These are phyloP conservation scores for Falco biarmicus DNA, from an alignment of 2,797 vertebrate species.

Conservation along the genomic window DNA sequence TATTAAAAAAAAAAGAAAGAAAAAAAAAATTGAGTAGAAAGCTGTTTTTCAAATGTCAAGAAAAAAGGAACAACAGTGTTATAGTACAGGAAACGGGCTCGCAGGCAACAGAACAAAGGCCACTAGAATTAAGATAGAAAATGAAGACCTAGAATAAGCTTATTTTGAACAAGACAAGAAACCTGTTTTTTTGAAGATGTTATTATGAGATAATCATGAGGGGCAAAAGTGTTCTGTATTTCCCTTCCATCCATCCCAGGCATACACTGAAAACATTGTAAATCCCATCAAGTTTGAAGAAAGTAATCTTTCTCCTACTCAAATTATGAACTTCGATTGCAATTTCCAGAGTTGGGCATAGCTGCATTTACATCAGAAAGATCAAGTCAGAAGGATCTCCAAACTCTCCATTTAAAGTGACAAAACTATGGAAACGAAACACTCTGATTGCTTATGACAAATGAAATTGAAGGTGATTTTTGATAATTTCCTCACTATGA, in stretches of 20 bases:
- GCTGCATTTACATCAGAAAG: not conserved
- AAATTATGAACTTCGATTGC: not conserved
- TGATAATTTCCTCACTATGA: not conserved
- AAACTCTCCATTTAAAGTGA: not conserved
- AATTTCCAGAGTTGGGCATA: not conserved
- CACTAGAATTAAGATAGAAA: not conserved
- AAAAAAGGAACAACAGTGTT: not conserved
- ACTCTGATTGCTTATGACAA: not conserved
- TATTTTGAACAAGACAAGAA: not conserved
- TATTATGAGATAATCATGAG: not conserved
- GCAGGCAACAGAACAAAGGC: not conserved
- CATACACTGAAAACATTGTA: not conserved
- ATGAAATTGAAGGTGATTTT: not conserved
- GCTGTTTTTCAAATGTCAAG: not conserved
- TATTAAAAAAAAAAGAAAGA: not conserved
- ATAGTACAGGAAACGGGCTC: not conserved
- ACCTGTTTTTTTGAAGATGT: not conserved
- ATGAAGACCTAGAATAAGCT: not conserved
- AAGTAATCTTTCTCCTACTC: not conserved
- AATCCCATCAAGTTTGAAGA: not conserved
- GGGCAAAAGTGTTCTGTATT: not conserved
- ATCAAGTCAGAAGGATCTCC: not conserved
- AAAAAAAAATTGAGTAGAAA: not conserved
- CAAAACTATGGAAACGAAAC: not conserved
- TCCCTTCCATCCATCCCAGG: not conserved